Evolutionary conservation across 2,797 vertebrate species (phyloP), one percentile per base, ranked within the genome.

Genomic region (Sparidentex hasta): DNA sequence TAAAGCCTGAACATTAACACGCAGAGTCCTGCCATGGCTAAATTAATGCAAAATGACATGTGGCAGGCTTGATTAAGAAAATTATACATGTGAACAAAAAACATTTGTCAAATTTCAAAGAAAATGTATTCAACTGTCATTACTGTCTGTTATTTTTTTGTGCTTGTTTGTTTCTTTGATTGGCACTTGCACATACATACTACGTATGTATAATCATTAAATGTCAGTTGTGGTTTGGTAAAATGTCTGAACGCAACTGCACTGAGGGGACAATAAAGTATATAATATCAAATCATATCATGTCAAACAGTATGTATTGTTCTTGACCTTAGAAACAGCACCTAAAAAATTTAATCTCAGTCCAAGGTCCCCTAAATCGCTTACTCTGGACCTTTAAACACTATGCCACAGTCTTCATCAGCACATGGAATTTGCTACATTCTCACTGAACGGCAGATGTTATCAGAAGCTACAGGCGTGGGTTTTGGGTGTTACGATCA

Each of bases 11-110:
- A 68, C 63, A 78, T 83, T 52, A 55, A 75, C 71, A 77, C 11
- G 3, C 27, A 21, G 12, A 74, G 44, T 16, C 2, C 46, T 50
- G 23, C 12, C 76, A 67, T 27, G 16, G n/a, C 20, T 81, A 6
- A 43, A 66, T 50, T 57, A 41, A 64, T 52, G 50, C 14, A 58
- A 55, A 62, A 64, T 44, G 50, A 7, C 50, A 58, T 54, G 48
- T 55, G 20, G n/a, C 72, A 83, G 79, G 71, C 9, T 25, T 41
- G 54, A 68, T 55, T 27, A 38, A 70, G 82, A 65, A 83, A 65
- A 79, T 59, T 1, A 81, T 74, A 51, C 33, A 65, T 12, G 17
- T 17, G 47, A 71, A 57, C 25, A 51, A 47, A 64, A 51, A 65
- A 3, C 3, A 21, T 38, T 27, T 9, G 2, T 46, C 14, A 69